phyloP scores from a whole-genome alignment of 1,140 invertebrate genomes.

The Tetramorium alpestre region DNA sequence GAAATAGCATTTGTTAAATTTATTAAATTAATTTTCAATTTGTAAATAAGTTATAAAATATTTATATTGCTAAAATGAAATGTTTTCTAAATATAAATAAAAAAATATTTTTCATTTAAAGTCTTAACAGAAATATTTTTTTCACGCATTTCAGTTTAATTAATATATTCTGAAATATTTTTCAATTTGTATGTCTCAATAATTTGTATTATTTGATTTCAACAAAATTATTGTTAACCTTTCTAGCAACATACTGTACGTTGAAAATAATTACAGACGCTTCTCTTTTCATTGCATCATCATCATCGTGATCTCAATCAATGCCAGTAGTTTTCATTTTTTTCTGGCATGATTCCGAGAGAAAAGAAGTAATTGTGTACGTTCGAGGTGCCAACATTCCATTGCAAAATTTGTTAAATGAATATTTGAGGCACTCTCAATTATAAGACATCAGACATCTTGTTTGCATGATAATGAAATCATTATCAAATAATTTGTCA shows the following conservation, averaged over 20 bases:
- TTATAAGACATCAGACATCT: background rate
- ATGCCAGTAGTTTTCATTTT: background rate
- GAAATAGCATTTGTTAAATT: background rate
- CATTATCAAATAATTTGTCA: slow-evolving; percentile 15
- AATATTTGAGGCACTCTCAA: slow-evolving; percentile 19
- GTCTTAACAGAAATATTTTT: background rate
- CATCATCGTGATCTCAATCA: background rate
- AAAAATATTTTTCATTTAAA: background rate
- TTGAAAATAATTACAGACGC: background rate
- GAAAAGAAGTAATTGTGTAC: background rate
- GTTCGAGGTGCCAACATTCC: background rate
- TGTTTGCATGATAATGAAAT: slow-evolving; percentile 28
- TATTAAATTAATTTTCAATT: background rate
- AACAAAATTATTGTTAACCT: background rate
- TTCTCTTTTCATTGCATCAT: background rate
- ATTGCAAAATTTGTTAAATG: slow-evolving; percentile 28
- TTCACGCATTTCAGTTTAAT: background rate
- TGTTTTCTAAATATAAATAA: background rate
- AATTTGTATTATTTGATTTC: background rate
- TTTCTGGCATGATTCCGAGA: background rate
- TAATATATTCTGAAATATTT: background rate
- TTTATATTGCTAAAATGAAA: background rate
- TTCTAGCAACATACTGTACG: background rate
- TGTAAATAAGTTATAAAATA: background rate
- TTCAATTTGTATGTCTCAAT: background rate